phyloP scores from a whole-genome alignment of 2,888 invertebrate genomes.

The Cylindroiulus punctatus region DNA sequence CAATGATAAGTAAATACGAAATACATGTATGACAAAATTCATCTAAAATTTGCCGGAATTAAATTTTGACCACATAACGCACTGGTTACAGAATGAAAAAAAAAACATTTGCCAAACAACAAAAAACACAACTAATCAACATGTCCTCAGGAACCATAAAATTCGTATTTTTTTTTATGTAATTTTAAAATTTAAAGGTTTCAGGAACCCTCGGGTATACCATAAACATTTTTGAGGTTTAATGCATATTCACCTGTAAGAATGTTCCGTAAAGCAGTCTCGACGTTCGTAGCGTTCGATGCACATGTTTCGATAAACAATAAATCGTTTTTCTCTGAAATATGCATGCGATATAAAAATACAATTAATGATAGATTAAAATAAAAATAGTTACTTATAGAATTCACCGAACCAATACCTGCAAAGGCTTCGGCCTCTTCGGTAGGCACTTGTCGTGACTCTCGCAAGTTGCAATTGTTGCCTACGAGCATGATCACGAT shows the following conservation, averaged over 20 bases:
- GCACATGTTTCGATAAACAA: slow-evolving; percentile 99
- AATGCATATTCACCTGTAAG: slow-evolving; percentile 79
- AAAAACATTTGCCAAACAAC: too few species aligned
- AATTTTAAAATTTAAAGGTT: too few species aligned
- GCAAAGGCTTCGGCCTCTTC: slow-evolving; percentile 99
- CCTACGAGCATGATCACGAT: slow-evolving; percentile 99
- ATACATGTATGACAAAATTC: too few species aligned
- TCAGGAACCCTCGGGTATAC: too few species aligned
- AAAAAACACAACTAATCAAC: too few species aligned
- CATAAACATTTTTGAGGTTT: background rate
- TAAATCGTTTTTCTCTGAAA: slow-evolving; percentile 85
- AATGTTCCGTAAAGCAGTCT: slow-evolving; percentile 99
- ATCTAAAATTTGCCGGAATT: too few species aligned
- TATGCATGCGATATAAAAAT: slow-evolving; percentile 38
- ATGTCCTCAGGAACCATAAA: too few species aligned
- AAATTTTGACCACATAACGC: too few species aligned
- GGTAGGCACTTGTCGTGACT: slow-evolving; percentile 96
- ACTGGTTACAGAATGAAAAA: too few species aligned
- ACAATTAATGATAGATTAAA: background rate
- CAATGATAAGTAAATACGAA: too few species aligned
- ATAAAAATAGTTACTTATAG: background rate
- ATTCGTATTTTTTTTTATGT: too few species aligned
- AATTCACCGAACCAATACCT: slow-evolving; percentile 63
- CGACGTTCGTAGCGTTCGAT: slow-evolving; percentile 99
- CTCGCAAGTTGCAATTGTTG: slow-evolving; percentile 96